Evolutionary conservation across 2,113 vertebrate species (phyloP).

Genomic region (Trichechus manatus): DNA sequence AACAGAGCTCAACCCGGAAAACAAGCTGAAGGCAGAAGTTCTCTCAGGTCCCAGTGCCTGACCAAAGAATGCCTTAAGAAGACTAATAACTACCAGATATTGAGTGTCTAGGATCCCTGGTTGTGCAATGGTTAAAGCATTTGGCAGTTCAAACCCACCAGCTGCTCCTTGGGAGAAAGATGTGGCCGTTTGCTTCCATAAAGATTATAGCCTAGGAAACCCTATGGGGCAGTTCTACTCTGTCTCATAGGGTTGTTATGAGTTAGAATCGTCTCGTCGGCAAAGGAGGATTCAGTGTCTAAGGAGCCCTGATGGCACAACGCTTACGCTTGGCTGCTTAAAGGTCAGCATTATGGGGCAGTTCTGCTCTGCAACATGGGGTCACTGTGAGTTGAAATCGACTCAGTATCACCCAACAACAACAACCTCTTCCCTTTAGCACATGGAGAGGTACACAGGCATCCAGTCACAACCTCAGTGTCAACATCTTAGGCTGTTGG

Average conservation of each 20-base stretch:
- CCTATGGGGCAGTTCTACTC: background rate
- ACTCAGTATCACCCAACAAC: background rate
- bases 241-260: background rate
- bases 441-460: rapidly evolving
- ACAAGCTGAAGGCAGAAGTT: background rate
- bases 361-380: background rate
- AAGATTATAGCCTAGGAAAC: background rate
- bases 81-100: background rate
- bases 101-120: background rate
- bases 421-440: background rate
- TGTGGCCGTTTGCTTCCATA: background rate
- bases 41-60: background rate
- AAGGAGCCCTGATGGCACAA: background rate
- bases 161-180: background rate
- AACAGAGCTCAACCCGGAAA: background rate
- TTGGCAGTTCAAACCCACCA: background rate
- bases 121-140: background rate
- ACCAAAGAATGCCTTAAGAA: background rate
- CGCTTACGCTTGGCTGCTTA: background rate
- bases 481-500: background rate
- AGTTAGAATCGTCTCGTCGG: background rate
- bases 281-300: background rate
- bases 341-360: background rate
- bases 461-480: background rate
- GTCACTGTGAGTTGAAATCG: background rate